phyloP scores from a whole-genome alignment of 2,113 vertebrate genomes.

The Dinomys branickii region DNA sequence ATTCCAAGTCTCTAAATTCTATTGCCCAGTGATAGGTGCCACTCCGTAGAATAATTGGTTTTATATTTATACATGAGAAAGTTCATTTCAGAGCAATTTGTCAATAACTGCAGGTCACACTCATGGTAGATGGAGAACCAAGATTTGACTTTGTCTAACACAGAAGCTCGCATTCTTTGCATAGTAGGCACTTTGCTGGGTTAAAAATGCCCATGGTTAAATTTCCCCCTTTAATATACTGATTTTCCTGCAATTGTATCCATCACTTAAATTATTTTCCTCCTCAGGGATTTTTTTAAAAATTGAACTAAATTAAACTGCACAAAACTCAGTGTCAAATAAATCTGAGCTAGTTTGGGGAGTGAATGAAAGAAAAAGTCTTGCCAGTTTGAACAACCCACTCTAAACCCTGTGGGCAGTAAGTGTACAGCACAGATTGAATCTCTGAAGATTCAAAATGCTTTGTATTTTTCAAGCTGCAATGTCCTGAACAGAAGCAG shows the following conservation, averaged over 20 bases:
- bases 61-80: conserved; percentile 51
- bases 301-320: conserved; percentile 56
- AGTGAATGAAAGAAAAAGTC: conserved; percentile 61
- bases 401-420: conserved; percentile 67
- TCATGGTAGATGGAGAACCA: background rate
- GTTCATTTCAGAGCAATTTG: conserved; percentile 6
- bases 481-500: conserved; percentile 23
- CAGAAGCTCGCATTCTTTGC: background rate
- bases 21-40: background rate
- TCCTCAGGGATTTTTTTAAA: background rate
- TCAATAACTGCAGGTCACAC: background rate
- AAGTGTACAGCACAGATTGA: conserved; percentile 62
- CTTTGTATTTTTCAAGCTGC: conserved; percentile 66
- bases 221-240: background rate
- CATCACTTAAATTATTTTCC: background rate
- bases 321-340: conserved; percentile 57
- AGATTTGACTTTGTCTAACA: background rate
- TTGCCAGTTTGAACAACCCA: conserved; percentile 71
- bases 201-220: background rate
- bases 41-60: conserved; percentile 8
- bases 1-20: background rate
- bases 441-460: conserved; percentile 58
- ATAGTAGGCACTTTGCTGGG: background rate
- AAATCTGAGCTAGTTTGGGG: conserved; percentile 53
- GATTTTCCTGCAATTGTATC: background rate